phyloP scores from a whole-genome alignment of 2,888 invertebrate species.

The Hemaris fuciformis region DNA sequence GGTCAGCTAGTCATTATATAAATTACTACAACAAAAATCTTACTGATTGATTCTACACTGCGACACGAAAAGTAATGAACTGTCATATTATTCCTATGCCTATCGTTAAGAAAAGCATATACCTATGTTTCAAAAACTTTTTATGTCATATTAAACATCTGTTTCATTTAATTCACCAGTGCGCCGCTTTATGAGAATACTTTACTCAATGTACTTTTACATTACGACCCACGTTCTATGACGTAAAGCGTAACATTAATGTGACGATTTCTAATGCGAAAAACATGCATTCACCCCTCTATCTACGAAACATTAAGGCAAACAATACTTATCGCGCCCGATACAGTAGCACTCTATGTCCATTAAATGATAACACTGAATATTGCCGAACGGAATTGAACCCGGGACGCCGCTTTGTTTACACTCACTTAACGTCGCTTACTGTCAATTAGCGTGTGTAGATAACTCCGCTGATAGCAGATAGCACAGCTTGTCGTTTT shows the following conservation, averaged over 20 bases:
- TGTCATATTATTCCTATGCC: too few relatives aligned
- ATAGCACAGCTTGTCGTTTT: not conserved
- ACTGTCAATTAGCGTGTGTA: slow-evolving; percentile 31
- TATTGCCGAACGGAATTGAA: slow-evolving; percentile 10
- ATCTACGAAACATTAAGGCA: slow-evolving; percentile 26
- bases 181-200: not conserved
- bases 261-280: not conserved
- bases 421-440: slow-evolving; percentile 31
- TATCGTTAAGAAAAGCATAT: too few relatives aligned
- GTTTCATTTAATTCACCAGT: too few relatives aligned
- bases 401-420: slow-evolving; percentile 19
- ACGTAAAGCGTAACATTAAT: not conserved
- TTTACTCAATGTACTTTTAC: not conserved
- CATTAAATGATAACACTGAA: slow-evolving; percentile 21
- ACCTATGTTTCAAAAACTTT: too few relatives aligned
- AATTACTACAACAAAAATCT: too few relatives aligned
- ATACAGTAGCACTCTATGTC: slow-evolving; percentile 25
- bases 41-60: too few relatives aligned
- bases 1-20: too few relatives aligned
- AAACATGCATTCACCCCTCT: slow-evolving; percentile 2
- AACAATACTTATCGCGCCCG: slow-evolving; percentile 8
- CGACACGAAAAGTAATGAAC: too few relatives aligned
- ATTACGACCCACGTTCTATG: not conserved
- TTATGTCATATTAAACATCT: too few relatives aligned
- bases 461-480: slow-evolving; percentile 20